Conservation (phyloP, 2,797 vertebrate genomes). For the Gouania willdenowi region DNA sequence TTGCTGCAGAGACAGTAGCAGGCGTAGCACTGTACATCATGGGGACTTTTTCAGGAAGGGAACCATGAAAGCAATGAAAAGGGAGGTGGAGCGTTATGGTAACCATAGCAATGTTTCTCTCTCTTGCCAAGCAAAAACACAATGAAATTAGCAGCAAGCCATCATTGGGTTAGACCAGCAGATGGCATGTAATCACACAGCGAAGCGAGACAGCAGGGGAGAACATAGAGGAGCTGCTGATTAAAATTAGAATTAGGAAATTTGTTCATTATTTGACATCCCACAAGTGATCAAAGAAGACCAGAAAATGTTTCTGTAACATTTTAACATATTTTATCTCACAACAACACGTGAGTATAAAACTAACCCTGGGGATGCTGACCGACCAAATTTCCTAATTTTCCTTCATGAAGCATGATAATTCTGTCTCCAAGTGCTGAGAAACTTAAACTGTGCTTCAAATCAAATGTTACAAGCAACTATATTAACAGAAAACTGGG, state of each 20-base stretch:
- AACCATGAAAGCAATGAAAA: constrained; percentile 99
- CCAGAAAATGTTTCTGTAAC: constrained; percentile 1
- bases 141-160: constrained; percentile 90
- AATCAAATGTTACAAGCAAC: constrained; percentile 8
- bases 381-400: constrained; percentile 65
- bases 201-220: constrained; percentile 97
- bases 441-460: constrained; percentile 8
- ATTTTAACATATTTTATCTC: no score
- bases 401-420: constrained; percentile 12
- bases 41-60: constrained; percentile 99
- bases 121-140: constrained; percentile 89
- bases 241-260: constrained; percentile 91
- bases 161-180: constrained; percentile 98
- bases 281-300: constrained; percentile 77
- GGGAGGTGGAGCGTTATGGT: constrained; percentile 99
- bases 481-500: background rate
- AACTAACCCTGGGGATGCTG: constrained; percentile 45
- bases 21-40: constrained; percentile 99
- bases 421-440: constrained; percentile 17
- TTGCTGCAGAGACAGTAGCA: constrained; percentile 99
- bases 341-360: no score
- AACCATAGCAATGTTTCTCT: constrained; percentile 82
- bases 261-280: constrained; percentile 84
- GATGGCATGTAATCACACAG: constrained; percentile 98
- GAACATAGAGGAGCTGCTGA: constrained; percentile 80